Conservation (phyloP, 2,113 vertebrate genomes). For the Typhlomys cinereus region DNA sequence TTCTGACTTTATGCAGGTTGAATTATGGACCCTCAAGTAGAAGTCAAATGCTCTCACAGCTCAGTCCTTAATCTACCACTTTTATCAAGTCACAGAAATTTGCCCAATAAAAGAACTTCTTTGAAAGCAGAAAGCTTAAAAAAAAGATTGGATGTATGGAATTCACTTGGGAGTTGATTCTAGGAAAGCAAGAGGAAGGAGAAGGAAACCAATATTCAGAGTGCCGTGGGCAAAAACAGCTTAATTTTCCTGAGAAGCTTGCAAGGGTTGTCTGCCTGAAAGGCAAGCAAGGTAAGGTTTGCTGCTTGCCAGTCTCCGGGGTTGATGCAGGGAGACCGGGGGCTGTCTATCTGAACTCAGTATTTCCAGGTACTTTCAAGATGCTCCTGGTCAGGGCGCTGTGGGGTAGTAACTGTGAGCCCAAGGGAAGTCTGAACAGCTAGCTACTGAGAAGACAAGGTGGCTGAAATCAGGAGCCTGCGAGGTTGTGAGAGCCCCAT, state of each 20-base stretch:
- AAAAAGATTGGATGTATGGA: accelerated
- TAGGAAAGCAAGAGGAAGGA: background rate
- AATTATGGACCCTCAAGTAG: background rate
- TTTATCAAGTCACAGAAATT: background rate
- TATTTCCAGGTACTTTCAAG: background rate
- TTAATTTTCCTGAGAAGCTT: background rate
- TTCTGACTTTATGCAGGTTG: background rate
- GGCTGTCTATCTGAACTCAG: too few relatives aligned
- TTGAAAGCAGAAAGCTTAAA: background rate
- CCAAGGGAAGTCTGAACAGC: background rate
- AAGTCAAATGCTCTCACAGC: background rate
- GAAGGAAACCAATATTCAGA: background rate
- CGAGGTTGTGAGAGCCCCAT: too few relatives aligned
- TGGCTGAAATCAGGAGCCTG: background rate
- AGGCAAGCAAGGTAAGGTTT: background rate
- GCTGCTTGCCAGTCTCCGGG: background rate
- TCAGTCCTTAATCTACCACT: background rate
- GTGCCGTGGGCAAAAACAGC: background rate
- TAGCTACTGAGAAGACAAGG: background rate
- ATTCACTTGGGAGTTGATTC: background rate
- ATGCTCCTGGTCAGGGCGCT: background rate
- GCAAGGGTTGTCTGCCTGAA: background rate
- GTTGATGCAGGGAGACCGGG: background rate
- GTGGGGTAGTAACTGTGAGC: background rate
- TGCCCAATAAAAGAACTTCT: background rate